Base-by-base conservation (phyloP, 2,113 vertebrate species). In the Phyllopteryx taeniolatus region DNA sequence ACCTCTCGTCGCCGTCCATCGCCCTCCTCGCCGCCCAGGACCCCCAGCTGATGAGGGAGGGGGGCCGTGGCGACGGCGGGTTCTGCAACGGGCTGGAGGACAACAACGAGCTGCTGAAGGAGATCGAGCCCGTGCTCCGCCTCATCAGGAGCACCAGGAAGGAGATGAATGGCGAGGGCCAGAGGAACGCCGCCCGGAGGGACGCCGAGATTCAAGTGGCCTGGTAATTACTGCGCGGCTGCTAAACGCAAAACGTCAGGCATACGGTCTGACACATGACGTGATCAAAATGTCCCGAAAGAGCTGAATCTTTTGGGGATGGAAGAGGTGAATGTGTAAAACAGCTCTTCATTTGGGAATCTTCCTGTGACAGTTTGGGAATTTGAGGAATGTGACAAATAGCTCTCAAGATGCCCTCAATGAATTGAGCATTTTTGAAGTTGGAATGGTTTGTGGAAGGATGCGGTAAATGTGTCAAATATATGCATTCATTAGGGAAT, bases 181-280 rank as follows among this genome's bases (percentile, higher is more conserved):
- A 94, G 77, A 84, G 87, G 83, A 92, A 87, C 68, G 83, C 83
- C 7, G 94, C 93, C 81, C 93, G 90, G 15, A 93, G 89, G 68
- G 96, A 99, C 14, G 93, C 88, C 0, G 95, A 95, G 85, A 91
- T 97, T 79, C 97, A 99, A 89, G 96, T 96, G 83, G 95, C 96
- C 88, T 93, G 96, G 98, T 99, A 93, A 94, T 92, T 79, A 75
- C 10, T 39, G n/a, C 71, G 65, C 63, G 2, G 51, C 51, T 53
- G 19, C 35, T 27, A 27, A 27, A 27, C 1, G 27, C 27, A 27
- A 27, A 27, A 27, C 27, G 27, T 27, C 27, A 27, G 27, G 27
- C 27, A 27, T 27, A 27, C 27, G 27, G 27, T 27, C 27, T 27
- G 27, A 27, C 27, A 27, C 1, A 27, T 27, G 27, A 27, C 27